These are phyloP conservation scores for Brachionus angularis DNA, from an alignment of 1,140 invertebrate genomes.

Conservation along the genomic window DNA sequence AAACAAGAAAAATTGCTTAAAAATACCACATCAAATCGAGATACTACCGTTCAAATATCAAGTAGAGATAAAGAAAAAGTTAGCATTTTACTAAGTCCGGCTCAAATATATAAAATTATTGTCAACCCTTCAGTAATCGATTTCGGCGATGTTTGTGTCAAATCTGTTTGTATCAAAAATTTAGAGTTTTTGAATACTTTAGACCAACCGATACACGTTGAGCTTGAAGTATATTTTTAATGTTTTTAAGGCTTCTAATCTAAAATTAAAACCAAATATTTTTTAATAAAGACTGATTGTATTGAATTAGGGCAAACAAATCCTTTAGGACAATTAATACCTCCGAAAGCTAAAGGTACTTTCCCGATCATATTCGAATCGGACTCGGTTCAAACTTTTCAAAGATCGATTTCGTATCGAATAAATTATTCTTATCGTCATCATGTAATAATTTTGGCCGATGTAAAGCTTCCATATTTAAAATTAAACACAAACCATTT, in stretches of 20 bases:
- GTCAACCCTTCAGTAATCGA: conserved; percentile 55
- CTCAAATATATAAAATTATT: conserved; percentile 54
- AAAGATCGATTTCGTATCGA: conserved; percentile 55
- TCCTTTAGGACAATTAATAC: conserved; percentile 56
- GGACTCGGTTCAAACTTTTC: conserved; percentile 54
- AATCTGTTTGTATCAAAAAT: conserved; percentile 51
- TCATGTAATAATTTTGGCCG: conserved; percentile 54
- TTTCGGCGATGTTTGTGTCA: conserved; percentile 55
- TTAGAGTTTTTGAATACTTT: conserved; percentile 57
- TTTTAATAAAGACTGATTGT: conserved; percentile 50
- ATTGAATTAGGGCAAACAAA: conserved; percentile 55
- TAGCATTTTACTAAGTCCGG: conserved; percentile 52
- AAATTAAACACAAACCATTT: conserved; percentile 50
- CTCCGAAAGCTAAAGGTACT: conserved; percentile 54
- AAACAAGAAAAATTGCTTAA: conserved; percentile 31
- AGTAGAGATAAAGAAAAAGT: conserved; percentile 51
- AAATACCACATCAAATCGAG: conserved; percentile 46
- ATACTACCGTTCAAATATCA: conserved; percentile 55
- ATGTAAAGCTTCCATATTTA: conserved; percentile 54
- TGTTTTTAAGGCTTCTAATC: too few species aligned
- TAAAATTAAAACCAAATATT: neutral
- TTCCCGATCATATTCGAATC: conserved; percentile 58
- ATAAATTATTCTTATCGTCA: conserved; percentile 56
- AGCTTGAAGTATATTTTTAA: conserved; percentile 55
- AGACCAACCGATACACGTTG: conserved; percentile 52